Evolutionary conservation across 2,888 invertebrate species (phyloP), one percentile per base, ranked within the genome.

Genomic region (Ypsolopha sequella): DNA sequence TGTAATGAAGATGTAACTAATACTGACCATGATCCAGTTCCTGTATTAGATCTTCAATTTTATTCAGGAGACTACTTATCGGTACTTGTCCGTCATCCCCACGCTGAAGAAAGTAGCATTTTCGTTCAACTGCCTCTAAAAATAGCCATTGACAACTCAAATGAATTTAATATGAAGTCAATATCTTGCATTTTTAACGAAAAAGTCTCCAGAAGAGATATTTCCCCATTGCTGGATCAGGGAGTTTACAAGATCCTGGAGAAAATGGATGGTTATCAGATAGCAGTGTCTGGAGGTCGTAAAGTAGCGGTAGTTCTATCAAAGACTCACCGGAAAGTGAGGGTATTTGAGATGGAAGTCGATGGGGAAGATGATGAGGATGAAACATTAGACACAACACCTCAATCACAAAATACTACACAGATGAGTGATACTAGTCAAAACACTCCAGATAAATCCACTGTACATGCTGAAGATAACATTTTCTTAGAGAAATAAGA

Each of bases 301-400:
- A 93, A 94, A 79, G 95, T 97, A 7, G 93, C 95, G 7, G 94
- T 96, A 41, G 91, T 97, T 47, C 81, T 97, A 41, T 93, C 95
- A 11, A 93, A 94, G 60, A 94, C 90, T 62, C 86, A 88, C 51
- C 90, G 94, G 54, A 93, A 95, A 72, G 93, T 97, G 44, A 88
- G 95, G 55, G 89, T 97, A 48, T 95, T 95, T 70, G 96, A 97
- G 75, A 96, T 96, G 92, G 97, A 97, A 82, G 93, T 92, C 0
- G 97, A 97, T 67, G 96, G 95, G 33, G 95, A 95, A 53, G 97
- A 97, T 56, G 96, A 96, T 52, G 93, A 93, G 39, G 93, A 93
- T 50, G 89, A 87, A 52, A 80, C 80, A n/a, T 64, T 86, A 14
- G 87, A 87, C 50, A 76, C 72, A 4, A 86, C 86, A 39, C 76